These are phyloP conservation scores for Drosophila tripunctata DNA, from an alignment of 2,888 invertebrate genomes.

Conservation along the genomic window DNA sequence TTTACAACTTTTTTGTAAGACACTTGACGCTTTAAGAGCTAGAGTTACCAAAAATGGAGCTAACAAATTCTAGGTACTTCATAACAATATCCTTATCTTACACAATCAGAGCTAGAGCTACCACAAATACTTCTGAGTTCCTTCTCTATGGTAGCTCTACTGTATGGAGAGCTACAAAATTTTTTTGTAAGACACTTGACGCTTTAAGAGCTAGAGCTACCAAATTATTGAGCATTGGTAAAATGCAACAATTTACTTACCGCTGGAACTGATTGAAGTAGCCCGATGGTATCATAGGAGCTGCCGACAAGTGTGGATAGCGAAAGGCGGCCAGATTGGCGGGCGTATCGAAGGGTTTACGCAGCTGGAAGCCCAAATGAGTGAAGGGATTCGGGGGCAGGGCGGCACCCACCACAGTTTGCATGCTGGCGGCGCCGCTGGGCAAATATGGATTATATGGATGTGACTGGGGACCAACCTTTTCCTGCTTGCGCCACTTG, in stretches of 20 bases:
- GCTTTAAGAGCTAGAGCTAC: too few species aligned
- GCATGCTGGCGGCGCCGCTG: constrained; percentile 87
- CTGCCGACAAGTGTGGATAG: constrained; percentile 86
- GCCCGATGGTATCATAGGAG: constrained; percentile 86
- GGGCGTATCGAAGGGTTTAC: constrained; percentile 89
- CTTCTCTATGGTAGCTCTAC: too few species aligned
- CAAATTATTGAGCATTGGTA: too few species aligned
- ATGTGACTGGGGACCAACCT: constrained; percentile 95
- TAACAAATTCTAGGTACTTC: too few species aligned
- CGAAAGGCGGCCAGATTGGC: constrained; percentile 89
- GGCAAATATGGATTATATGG: constrained; percentile 94
- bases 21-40: too few species aligned
- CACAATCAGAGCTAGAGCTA: too few species aligned
- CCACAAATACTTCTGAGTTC: too few species aligned
- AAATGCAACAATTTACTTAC: constrained; percentile 64
- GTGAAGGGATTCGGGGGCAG: constrained; percentile 92
- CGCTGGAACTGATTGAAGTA: constrained; percentile 86
- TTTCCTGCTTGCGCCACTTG: constrained; percentile 97
- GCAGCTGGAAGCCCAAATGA: constrained; percentile 90
- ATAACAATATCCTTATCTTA: too few species aligned
- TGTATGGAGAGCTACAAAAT: too few species aligned
- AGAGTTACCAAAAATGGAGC: too few species aligned
- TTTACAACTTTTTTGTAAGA: too few species aligned
- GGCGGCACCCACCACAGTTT: constrained; percentile 89
- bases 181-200: too few species aligned